phyloP scores from a whole-genome alignment of 2,113 vertebrate species.

The Dasyprocta punctata region DNA sequence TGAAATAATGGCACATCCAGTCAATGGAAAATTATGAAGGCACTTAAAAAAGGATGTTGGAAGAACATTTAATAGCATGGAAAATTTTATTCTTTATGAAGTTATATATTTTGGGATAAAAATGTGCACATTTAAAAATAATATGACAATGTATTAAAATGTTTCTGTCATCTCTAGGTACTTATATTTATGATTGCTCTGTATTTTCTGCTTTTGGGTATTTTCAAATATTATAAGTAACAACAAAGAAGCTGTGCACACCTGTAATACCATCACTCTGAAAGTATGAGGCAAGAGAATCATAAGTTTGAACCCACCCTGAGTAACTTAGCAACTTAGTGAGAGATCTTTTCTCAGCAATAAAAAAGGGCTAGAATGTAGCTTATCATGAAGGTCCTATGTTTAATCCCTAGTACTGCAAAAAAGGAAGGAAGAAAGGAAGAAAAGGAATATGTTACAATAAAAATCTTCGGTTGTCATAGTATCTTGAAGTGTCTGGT shows the following conservation, averaged over 20 bases:
- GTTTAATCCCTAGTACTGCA: neutral
- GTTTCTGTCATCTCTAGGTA: neutral
- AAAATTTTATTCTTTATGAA: slow-evolving; percentile 30
- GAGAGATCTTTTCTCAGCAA: neutral
- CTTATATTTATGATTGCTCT: neutral
- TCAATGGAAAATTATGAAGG: neutral
- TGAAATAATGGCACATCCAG: neutral
- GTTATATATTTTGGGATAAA: neutral
- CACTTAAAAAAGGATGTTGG: slow-evolving; percentile 29
- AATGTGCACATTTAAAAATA: slow-evolving; percentile 1
- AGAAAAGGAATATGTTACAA: neutral
- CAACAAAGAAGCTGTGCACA: neutral
- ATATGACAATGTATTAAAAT: slow-evolving; percentile 14
- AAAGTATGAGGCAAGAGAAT: neutral
- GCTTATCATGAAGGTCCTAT: neutral
- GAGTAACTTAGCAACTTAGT: neutral
- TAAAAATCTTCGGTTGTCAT: neutral
- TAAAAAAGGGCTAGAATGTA: neutral
- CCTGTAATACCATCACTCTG: neutral
- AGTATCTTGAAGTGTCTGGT: slow-evolving; percentile 16
- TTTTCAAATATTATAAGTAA: slow-evolving; percentile 4
- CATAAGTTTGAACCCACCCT: neutral
- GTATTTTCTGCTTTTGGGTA: neutral
- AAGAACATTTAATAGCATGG: slow-evolving; percentile 12
- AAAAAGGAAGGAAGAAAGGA: neutral